phyloP scores from a whole-genome alignment of 2,797 vertebrate species.

The Sternotherus odoratus region DNA sequence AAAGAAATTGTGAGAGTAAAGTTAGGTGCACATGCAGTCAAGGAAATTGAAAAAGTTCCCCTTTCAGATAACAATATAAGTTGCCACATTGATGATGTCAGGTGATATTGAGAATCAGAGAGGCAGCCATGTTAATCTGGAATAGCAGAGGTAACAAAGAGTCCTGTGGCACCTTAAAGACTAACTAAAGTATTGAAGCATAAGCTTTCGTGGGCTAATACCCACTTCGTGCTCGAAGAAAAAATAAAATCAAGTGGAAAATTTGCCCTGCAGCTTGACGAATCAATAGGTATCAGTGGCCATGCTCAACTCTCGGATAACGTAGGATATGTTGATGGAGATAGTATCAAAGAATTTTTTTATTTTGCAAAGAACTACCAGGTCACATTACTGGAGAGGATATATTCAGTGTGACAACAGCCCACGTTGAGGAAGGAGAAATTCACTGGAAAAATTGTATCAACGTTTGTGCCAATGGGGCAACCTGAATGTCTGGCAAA shows the following conservation, averaged over 20 bases:
- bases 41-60: too few relatives aligned
- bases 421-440: not conserved
- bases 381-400: not conserved
- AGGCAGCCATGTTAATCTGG: too few relatives aligned
- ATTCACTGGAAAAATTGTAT: not conserved
- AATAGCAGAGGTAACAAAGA: too few relatives aligned
- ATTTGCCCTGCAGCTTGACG: not conserved
- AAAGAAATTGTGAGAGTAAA: too few relatives aligned
- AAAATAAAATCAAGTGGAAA: not conserved
- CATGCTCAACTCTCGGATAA: not conserved
- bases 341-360: not conserved
- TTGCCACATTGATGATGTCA: not conserved
- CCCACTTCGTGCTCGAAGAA: not conserved
- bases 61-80: not conserved
- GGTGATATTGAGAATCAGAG: not conserved
- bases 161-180: too few relatives aligned
- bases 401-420: not conserved
- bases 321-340: not conserved
- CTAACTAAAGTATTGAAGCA: too few relatives aligned
- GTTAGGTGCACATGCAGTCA: too few relatives aligned
- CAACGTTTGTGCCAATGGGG: too few relatives aligned
- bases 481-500: too few relatives aligned
- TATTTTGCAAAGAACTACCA: not conserved
- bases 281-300: not conserved
- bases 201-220: too few relatives aligned